phyloP scores from a whole-genome alignment of 2,113 vertebrate genomes.

The Thoracochromis brauschi region DNA sequence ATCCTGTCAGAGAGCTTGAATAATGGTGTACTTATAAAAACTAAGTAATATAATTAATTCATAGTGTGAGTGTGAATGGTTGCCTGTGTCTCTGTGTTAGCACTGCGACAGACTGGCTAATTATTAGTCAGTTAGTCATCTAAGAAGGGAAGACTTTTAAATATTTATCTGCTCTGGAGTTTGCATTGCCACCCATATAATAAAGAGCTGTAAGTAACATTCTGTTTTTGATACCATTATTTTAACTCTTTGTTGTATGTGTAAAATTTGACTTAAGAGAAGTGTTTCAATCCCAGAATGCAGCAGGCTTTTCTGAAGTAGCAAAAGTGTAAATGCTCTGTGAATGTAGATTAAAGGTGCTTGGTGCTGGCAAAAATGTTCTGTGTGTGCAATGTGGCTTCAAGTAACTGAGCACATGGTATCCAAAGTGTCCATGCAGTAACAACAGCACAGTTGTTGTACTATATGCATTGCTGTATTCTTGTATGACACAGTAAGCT shows the following conservation, averaged over 20 bases:
- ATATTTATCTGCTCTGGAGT: not conserved
- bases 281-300: not conserved
- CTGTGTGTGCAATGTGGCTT: not conserved
- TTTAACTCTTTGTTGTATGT: not conserved
- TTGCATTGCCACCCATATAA: not conserved
- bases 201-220: not conserved
- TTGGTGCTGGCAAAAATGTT: not conserved
- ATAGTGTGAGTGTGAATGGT: not conserved
- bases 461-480: not conserved
- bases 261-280: not conserved
- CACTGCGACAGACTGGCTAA: not conserved
- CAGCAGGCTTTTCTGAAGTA: not conserved
- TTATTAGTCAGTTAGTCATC: not conserved
- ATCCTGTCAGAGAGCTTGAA: not conserved
- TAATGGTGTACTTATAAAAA: not conserved
- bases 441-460: not conserved
- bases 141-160: not conserved
- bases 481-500: not conserved
- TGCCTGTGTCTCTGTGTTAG: not conserved
- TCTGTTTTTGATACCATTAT: not conserved
- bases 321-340: not conserved
- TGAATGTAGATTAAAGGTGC: not conserved
- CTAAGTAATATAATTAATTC: not conserved
- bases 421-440: not conserved
- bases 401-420: not conserved